phyloP scores from a whole-genome alignment of 2,113 vertebrate genomes.

The Burhinus oedicnemus region DNA sequence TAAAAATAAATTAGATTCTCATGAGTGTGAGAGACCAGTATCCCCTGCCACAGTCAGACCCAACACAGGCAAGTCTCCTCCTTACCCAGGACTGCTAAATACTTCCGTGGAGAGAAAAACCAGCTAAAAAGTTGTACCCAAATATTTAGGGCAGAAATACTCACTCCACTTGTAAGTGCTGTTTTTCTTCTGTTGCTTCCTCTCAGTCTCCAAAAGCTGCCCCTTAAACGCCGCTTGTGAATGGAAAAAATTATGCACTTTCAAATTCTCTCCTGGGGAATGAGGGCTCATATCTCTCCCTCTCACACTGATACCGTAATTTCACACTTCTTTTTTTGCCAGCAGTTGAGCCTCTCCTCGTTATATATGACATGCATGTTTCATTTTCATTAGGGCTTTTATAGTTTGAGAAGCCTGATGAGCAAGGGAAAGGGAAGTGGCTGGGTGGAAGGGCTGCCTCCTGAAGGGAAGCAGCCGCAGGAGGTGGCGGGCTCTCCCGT shows the following conservation, averaged over 20 bases:
- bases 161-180: background rate
- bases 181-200: background rate
- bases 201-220: background rate
- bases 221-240: background rate
- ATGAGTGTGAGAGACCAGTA: background rate
- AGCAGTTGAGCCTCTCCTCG: background rate
- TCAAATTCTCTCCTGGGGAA: constrained; percentile 31
- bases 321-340: constrained; percentile 18
- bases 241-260: constrained; percentile 28
- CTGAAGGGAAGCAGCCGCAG: background rate
- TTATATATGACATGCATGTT: background rate
- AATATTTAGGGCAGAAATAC: background rate
- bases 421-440: background rate
- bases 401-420: background rate
- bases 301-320: constrained; percentile 40
- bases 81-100: background rate
- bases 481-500: rapidly evolving
- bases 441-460: background rate
- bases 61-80: background rate
- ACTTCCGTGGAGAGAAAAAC: background rate
- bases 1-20: constrained; percentile 59
- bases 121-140: background rate
- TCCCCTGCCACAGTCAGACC: background rate
- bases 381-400: constrained; percentile 26
- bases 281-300: background rate